A percentile compares a stretch with the other conserved stretches of the same genome.
Conservation (phyloP, 2,113 vertebrate species). For the Eulemur rufifrons region DNA sequence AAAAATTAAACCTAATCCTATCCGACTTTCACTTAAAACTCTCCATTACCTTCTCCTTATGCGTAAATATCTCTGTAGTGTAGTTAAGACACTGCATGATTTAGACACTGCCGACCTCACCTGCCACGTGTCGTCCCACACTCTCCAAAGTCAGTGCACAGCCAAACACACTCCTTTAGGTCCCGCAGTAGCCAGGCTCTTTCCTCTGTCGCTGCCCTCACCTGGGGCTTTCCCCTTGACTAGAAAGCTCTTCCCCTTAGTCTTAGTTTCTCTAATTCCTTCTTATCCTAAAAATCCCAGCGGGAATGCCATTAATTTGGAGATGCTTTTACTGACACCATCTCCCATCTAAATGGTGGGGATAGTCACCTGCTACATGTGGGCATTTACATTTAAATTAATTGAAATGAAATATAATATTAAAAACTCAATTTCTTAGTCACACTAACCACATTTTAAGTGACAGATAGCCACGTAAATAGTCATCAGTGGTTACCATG, state of each 20-base stretch:
- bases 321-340: background rate
- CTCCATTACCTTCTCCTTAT: background rate
- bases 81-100: background rate
- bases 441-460: background rate
- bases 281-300: background rate
- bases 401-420: background rate
- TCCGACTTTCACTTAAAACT: background rate
- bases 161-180: too few species aligned
- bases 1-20: background rate
- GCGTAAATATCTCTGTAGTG: rapidly evolving
- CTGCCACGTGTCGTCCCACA: rapidly evolving
- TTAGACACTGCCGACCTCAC: background rate
- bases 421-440: background rate
- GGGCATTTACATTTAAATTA: background rate
- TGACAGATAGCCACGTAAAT: rapidly evolving
- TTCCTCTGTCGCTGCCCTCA: too few species aligned
- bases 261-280: background rate
- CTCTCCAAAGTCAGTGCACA: rapidly evolving
- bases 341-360: too few species aligned
- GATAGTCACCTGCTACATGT: background rate
- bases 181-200: rapidly evolving
- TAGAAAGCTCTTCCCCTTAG: background rate
- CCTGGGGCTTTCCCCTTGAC: background rate
- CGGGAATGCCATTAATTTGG: background rate
- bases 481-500: background rate